Base-by-base conservation (phyloP, 2,888 invertebrate genomes). In the Chymomyza caudatula region DNA sequence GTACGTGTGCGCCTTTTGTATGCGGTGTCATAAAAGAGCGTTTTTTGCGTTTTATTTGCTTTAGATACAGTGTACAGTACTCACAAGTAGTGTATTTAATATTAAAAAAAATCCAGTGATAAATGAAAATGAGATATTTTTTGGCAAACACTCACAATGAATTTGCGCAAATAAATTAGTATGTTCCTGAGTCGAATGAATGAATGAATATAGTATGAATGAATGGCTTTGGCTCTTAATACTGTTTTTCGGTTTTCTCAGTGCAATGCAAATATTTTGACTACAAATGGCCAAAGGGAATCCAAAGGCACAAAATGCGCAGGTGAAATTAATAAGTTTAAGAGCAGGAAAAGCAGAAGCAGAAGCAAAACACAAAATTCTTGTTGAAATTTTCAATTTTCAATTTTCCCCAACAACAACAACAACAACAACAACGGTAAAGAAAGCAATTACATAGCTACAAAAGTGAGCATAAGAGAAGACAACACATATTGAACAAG, bases 261-360 rank as follows among this genome's bases (percentile, higher is more conserved):
- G 59, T 60, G 58, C 58, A 72, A 76, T 72, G 47, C 8, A 51
- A 62, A 55, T 57, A 58, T 54, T 20, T 20, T 66, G 65, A 72
- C 71, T 60, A 69, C 63, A 73, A 57, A 69, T 62, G 20, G 58
- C 42, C 51, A 61, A 25, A 17, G 23, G 42, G 52, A 20, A 59
- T 55, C 22, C 51, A 65, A 47, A 37, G 5, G 11, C 29, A 37
- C 11, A 47, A 55, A 58, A 43, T 57, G 61, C 53, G 2, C 17
- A 52, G 52, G 62, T 37, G 8, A 63, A 59, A 49, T 68, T 52
- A 56, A 67, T 29, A 67, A 63, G 51, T 49, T 3, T 51, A 57
- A 62, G 23, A 53, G 29, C 47, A 17, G 4, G 43, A 43, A 17
- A 17, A 6, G 37, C 11, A 11, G 4, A 11, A 6, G 37, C 37